Percentiles rank a stretch among this genome's conserved stretches.
Evolutionary conservation across 2,113 vertebrate species (phyloP).

Genomic region (Porphyrio hochstetteri): DNA sequence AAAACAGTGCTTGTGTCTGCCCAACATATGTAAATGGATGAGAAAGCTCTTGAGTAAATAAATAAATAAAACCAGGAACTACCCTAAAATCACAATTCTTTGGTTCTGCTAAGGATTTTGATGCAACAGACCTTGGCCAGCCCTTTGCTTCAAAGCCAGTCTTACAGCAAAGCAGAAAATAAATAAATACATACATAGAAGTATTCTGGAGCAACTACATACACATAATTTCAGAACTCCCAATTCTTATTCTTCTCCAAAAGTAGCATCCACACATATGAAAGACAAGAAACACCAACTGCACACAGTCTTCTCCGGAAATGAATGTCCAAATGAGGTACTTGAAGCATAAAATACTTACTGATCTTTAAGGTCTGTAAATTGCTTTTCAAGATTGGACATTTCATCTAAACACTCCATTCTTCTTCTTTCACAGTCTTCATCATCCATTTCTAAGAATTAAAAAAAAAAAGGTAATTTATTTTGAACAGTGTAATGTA

Average conservation of each 20-base stretch:
- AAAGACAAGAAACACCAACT: not conserved
- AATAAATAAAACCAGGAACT: not conserved
- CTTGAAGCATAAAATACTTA: conserved; percentile 75
- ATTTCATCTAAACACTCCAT: conserved; percentile 99
- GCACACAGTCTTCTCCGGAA: not conserved
- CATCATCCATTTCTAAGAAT: conserved; percentile 93
- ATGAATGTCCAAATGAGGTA: not conserved
- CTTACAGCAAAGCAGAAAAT: not conserved
- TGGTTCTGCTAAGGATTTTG: not conserved
- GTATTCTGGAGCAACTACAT: not conserved
- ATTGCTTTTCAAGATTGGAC: conserved; percentile 98
- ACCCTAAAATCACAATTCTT: not conserved
- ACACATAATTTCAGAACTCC: not conserved
- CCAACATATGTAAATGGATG: not conserved
- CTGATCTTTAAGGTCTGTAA: conserved; percentile 99
- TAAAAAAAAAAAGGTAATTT: conserved; percentile 1
- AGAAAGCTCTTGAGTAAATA: not conserved
- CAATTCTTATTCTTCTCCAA: not conserved
- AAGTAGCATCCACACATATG: not conserved
- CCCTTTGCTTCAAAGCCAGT: not conserved
- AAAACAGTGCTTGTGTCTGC: not conserved
- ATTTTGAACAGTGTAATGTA: not conserved
- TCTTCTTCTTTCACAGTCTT: conserved; percentile 97
- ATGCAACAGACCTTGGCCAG: not conserved
- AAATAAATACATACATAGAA: not conserved